Percentiles rank a stretch among this genome's conserved stretches.
Conservation (phyloP, 2,797 vertebrate species). For the Mormyrops attenuatus region DNA sequence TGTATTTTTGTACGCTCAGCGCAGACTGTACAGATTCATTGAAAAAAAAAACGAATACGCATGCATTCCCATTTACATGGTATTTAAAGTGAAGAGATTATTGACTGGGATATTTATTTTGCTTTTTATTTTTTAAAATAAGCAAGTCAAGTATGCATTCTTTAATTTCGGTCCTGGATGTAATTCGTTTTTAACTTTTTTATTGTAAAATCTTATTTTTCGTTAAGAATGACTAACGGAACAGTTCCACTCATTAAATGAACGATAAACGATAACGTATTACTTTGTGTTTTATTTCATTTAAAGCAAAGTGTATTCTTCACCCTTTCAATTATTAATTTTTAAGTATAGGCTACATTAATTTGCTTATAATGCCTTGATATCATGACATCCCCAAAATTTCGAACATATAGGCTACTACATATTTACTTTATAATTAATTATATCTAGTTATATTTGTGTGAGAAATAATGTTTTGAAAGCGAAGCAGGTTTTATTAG, state of each 20-base stretch:
- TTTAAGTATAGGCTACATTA: background rate
- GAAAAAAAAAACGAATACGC: background rate
- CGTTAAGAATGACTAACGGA: slow-evolving; percentile 4
- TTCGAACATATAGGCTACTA: background rate
- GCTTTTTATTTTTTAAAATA: background rate
- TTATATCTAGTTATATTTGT: background rate
- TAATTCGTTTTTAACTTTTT: background rate
- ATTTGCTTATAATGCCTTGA: background rate
- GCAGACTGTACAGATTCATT: background rate
- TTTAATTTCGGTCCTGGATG: background rate
- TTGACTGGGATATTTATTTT: slow-evolving; percentile 3
- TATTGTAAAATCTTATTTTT: background rate
- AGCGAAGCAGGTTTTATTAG: background rate
- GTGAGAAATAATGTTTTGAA: background rate
- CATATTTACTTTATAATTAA: background rate
- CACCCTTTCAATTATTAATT: background rate
- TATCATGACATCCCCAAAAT: background rate
- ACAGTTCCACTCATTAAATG: slow-evolving; percentile 7
- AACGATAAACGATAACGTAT: background rate
- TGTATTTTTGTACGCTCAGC: slow-evolving; percentile 20
- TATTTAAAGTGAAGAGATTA: background rate
- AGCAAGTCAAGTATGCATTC: background rate
- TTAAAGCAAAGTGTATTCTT: background rate
- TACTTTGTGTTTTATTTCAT: background rate
- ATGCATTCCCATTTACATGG: slow-evolving; percentile 12